Evolutionary conservation across 1,140 invertebrate species (phyloP).

Genomic region (Drosophila willistoni): DNA sequence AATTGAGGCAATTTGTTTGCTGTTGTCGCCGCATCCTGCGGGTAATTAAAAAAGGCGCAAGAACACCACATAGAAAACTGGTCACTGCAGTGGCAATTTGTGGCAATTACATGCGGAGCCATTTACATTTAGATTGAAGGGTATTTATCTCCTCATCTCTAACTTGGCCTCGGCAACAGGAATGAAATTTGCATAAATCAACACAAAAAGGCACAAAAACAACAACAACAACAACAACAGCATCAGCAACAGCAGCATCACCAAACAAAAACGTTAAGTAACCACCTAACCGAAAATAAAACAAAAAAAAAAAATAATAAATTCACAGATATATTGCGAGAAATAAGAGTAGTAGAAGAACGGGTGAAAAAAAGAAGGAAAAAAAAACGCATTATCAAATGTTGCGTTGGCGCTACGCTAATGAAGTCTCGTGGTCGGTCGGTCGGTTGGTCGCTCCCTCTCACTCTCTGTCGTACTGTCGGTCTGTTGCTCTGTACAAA

Average conservation of each 20-base stretch:
- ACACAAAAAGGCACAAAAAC: slow-evolving; percentile 36
- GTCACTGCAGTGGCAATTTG: slow-evolving; percentile 82
- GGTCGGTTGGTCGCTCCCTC: not conserved
- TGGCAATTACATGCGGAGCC: slow-evolving; percentile 82
- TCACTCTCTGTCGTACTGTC: too few relatives aligned
- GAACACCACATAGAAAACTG: slow-evolving; percentile 78
- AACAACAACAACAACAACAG: slow-evolving; percentile 3
- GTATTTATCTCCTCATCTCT: slow-evolving; percentile 66
- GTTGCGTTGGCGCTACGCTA: slow-evolving; percentile 51
- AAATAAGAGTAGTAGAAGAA: not conserved
- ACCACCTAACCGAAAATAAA: slow-evolving; percentile 11
- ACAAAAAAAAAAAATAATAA: not conserved
- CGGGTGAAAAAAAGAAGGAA: too few relatives aligned
- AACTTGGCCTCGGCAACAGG: slow-evolving; percentile 29
- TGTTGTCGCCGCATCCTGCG: slow-evolving; percentile 81
- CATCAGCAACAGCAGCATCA: not conserved
- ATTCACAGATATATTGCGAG: not conserved
- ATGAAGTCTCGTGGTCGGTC: slow-evolving; percentile 44
- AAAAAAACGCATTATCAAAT: slow-evolving; percentile 17
- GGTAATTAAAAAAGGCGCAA: slow-evolving; percentile 82
- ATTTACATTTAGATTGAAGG: slow-evolving; percentile 82
- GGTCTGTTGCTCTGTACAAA: slow-evolving; percentile 48
- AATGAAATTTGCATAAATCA: slow-evolving; percentile 58
- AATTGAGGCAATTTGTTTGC: slow-evolving; percentile 82
- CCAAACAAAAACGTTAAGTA: slow-evolving; percentile 3